Evolutionary conservation across 2,113 vertebrate genomes (phyloP).

Genomic region (Aythya baeri): DNA sequence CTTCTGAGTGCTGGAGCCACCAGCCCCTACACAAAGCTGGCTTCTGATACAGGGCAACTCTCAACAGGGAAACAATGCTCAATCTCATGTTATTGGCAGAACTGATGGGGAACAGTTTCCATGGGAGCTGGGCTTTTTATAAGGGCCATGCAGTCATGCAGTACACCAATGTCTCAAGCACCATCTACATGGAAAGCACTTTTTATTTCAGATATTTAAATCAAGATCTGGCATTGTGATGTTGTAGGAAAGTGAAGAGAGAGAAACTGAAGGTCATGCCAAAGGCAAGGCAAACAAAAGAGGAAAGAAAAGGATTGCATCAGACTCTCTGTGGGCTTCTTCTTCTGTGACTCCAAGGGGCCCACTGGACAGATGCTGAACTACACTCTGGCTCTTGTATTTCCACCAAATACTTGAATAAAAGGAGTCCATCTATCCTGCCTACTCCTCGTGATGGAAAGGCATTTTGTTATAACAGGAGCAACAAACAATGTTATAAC

Average conservation of each 20-base stretch:
- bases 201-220: neutral
- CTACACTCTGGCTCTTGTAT: neutral
- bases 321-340: neutral
- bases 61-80: neutral
- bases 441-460: neutral
- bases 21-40: neutral
- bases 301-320: neutral
- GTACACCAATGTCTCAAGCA: neutral
- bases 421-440: rapidly evolving
- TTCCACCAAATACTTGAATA: neutral
- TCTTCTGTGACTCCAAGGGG: neutral
- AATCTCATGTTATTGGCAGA: neutral
- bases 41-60: neutral
- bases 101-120: neutral
- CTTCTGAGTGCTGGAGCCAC: neutral
- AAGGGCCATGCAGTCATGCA: no score
- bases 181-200: neutral
- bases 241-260: neutral
- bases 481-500: neutral
- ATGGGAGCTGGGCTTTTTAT: neutral
- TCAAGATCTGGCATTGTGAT: neutral
- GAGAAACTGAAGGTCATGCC: neutral
- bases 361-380: neutral
- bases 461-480: neutral
- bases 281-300: neutral